Conservation (phyloP, 2,797 vertebrate genomes). For the Coreius guichenoti region DNA sequence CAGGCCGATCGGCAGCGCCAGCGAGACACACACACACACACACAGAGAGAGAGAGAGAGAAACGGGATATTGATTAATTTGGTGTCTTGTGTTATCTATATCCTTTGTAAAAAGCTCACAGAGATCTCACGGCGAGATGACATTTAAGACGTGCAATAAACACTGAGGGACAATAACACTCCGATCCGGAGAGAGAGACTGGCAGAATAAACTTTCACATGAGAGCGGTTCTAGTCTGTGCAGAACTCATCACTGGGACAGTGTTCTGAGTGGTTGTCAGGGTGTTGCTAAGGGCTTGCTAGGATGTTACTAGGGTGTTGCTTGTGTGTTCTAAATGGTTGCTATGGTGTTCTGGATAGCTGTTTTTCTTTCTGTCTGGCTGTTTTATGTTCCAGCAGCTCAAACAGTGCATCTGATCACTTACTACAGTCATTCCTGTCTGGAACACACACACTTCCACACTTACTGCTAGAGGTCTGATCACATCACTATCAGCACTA, state of each 20-base stretch:
- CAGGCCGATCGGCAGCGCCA: background rate
- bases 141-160: slow-evolving; percentile 54
- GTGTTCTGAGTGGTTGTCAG: too few relatives aligned
- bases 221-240: background rate
- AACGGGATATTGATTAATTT: slow-evolving; percentile 61
- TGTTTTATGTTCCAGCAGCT: too few relatives aligned
- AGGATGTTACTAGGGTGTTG: background rate
- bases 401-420: too few relatives aligned
- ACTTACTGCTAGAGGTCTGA: too few relatives aligned
- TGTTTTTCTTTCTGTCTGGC: background rate
- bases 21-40: background rate
- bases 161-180: slow-evolving; percentile 21
- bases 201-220: background rate
- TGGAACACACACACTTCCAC: too few relatives aligned
- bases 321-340: background rate
- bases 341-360: background rate
- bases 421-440: too few relatives aligned
- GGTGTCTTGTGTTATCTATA: slow-evolving; percentile 56
- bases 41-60: slow-evolving; percentile 38
- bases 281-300: background rate
- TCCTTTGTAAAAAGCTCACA: slow-evolving; percentile 53
- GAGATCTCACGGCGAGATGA: slow-evolving; percentile 52
- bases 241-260: background rate
- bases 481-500: too few relatives aligned
- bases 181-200: background rate